Evolutionary conservation across 2,797 vertebrate species (phyloP).

Genomic region (Sebastes hopkinsi): DNA sequence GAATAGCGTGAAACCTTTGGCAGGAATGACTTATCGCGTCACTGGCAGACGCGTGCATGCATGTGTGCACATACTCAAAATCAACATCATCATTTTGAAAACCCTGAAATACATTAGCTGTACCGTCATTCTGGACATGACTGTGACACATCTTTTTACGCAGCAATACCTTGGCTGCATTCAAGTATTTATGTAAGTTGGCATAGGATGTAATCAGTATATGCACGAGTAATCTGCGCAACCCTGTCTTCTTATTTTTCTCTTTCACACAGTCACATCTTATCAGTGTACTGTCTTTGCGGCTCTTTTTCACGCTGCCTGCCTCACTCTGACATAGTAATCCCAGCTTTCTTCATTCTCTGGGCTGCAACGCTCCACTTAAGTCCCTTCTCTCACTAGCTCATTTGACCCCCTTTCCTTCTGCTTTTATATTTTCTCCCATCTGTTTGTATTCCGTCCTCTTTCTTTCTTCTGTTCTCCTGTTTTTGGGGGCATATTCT

Average conservation of each 20-base stretch:
- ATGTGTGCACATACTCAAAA: background rate
- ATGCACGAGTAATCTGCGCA: background rate
- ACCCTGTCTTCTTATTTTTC: background rate
- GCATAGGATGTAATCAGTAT: background rate
- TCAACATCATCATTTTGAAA: background rate
- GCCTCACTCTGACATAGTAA: conserved; percentile 43
- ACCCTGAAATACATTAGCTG: background rate
- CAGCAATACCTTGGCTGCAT: background rate
- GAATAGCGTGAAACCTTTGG: background rate
- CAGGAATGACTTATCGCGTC: background rate
- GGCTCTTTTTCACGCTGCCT: conserved; percentile 18
- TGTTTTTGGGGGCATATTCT: conserved; percentile 45
- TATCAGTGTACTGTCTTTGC: conserved; percentile 30
- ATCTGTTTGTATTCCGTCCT: conserved; percentile 42
- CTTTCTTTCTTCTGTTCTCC: conserved; percentile 19
- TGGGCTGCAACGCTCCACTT: conserved; percentile 23
- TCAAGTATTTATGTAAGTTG: background rate
- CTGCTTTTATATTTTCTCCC: conserved; percentile 37
- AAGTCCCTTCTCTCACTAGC: conserved; percentile 37
- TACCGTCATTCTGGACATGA: background rate
- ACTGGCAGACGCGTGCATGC: background rate
- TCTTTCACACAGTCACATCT: background rate
- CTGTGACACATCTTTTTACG: background rate
- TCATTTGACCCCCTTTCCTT: conserved; percentile 30
- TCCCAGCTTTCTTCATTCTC: conserved; percentile 51